phyloP scores from a whole-genome alignment of 2,888 invertebrate genomes.

The Ochropleura plecta region DNA sequence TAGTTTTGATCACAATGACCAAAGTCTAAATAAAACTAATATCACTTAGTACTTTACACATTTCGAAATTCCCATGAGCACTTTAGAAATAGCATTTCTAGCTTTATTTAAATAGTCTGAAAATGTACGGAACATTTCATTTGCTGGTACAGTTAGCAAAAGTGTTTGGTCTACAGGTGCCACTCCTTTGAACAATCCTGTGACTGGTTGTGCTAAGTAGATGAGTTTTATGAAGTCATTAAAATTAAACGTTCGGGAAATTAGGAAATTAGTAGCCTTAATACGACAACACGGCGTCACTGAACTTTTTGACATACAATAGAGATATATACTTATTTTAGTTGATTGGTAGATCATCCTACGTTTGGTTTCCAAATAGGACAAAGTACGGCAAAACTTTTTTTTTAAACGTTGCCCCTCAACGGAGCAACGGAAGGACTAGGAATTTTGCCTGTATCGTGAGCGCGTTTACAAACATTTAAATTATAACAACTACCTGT shows the following conservation, averaged over 20 bases:
- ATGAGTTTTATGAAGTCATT: background rate
- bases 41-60: slow-evolving; percentile 21
- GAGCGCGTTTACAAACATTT: too few species aligned
- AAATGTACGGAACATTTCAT: slow-evolving; percentile 25
- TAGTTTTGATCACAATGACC: too few species aligned
- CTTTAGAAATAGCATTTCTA: slow-evolving; percentile 22
- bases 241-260: background rate
- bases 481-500: too few species aligned
- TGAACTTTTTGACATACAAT: too few species aligned
- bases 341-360: background rate
- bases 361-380: background rate
- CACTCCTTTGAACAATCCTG: background rate
- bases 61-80: background rate
- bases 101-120: slow-evolving; percentile 27
- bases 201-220: background rate
- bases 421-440: too few species aligned
- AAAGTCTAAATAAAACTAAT: slow-evolving; percentile 6
- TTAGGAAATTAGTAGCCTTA: too few species aligned
- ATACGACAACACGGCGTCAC: background rate
- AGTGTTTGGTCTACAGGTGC: background rate
- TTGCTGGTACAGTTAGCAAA: slow-evolving; percentile 3
- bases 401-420: too few species aligned
- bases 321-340: too few species aligned
- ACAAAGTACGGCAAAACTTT: background rate
- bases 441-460: too few species aligned